Evolutionary conservation across 2,888 invertebrate species (phyloP), one percentile per base, ranked within the genome.

Genomic region (Chrysotoxum bicinctum): DNA sequence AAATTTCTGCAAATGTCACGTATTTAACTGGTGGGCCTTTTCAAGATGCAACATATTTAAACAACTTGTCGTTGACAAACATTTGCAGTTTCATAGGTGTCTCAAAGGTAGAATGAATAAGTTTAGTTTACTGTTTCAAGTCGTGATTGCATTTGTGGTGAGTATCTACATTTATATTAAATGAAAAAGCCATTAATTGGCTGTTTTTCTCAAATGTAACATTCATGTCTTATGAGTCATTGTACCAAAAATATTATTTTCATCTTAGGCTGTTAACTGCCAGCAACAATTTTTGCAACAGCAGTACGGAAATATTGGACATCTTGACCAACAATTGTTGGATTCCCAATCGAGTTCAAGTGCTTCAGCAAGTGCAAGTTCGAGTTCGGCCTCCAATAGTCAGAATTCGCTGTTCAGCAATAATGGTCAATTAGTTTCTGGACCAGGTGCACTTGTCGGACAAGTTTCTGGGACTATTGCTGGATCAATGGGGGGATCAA

Each of bases 131-230:
- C 87, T 90, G 87, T 90, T 88, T 88, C 89, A 89, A 88, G 88
- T 90, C 87, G 90, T 89, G 87, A 88, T 90, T 88, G 90, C 90
- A 88, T 75, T 91, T 86, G 89, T 90, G 90, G 91, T 91, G 91
- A 87, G 91, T 91, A 88, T 87, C 19, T 72, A 35, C 7, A 5
- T 23, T 5, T 7, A 50, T 5, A 23, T 21, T 56, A 35, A 26
- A 68, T 23, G 35, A 50, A 23, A 72, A 52, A n/a, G n/a, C 35
- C n/a, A 21, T 35, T 32, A 35, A 32, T 54, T 54, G 26, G 19
- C 52, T 12, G n/a, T 14, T 40, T 45, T 3, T 23, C 19, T 21
- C 14, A 37, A 54, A 14, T 21, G 6, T 26, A 62, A 35, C 74
- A 64, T 75, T 68, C 60, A 37, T 40, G 37, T 23, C 48, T 23